phyloP scores from a whole-genome alignment of 1,140 invertebrate species.

The Harpegnathos saltator region DNA sequence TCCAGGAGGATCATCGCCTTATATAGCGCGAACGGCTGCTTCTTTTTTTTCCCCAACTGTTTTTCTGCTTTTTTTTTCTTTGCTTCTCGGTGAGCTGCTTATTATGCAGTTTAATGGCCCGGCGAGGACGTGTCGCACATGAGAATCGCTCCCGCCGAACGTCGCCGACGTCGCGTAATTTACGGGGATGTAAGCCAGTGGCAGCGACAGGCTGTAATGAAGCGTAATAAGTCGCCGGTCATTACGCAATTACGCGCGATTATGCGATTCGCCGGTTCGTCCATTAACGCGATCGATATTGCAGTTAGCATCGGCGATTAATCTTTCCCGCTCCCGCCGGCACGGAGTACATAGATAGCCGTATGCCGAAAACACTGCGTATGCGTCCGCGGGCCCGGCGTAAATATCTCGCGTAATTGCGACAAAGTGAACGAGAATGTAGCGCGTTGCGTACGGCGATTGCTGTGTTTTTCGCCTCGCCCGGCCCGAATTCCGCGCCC shows the following conservation, averaged over 20 bases:
- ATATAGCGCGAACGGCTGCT: conserved; percentile 20
- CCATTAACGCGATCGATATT: conserved; percentile 35
- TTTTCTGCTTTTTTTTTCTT: too few relatives aligned
- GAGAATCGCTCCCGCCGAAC: conserved; percentile 8
- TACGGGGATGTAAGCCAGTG: conserved; percentile 9
- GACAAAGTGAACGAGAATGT: too few relatives aligned
- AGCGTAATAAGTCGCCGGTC: conserved; percentile 25
- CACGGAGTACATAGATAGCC: not conserved
- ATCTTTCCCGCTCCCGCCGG: not conserved
- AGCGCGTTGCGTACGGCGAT: too few relatives aligned
- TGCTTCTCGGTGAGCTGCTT: conserved; percentile 6
- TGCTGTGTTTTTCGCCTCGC: not conserved
- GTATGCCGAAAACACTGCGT: not conserved
- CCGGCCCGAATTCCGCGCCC: not conserved
- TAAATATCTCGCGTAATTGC: not conserved
- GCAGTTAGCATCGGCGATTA: conserved; percentile 8
- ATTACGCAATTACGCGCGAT: conserved; percentile 36
- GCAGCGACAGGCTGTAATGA: conserved; percentile 21
- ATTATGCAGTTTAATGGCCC: conserved; percentile 24
- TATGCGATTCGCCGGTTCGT: conserved; percentile 13
- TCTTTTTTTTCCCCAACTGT: too few relatives aligned
- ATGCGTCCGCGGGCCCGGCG: too few relatives aligned
- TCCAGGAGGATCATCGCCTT: conserved; percentile 26
- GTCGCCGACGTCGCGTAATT: conserved; percentile 15
- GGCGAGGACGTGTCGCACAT: conserved; percentile 25